Evolutionary conservation across 1,140 invertebrate genomes (phyloP), one percentile per base, ranked within the genome.

Genomic region (Druon quercuslanigerum): DNA sequence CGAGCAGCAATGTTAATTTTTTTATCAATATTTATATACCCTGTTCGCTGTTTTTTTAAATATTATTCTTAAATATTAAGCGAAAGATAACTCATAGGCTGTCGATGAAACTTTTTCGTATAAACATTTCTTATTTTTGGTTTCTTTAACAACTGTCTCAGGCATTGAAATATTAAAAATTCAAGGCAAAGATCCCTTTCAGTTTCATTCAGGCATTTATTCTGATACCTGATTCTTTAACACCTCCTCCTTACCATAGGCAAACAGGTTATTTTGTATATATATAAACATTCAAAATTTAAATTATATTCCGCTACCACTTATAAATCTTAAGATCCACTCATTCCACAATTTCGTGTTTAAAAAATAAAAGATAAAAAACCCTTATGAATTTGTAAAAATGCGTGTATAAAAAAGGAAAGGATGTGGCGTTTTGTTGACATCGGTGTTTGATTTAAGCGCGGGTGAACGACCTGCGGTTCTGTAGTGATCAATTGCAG

Each of bases 401-500:
- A 20, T 12, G 13, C 3, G 13, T 14, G 40, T 46, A 1, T 46
- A 9, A 33, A 57, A 33, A 25, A 57, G 19, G 25, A 25, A 17
- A 57, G 25, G 51, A 16, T 51, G 3, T 17, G 50, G 3, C 17
- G 17, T 52, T 57, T 72, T 72, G 71, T 72, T 72, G 71, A 72
- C 51, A 72, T 50, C 25, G 52, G 17, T 14, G 51, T 52, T 16
- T 25, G 52, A 57, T 74, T 74, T 52, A 33, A 74, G 11, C 52
- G 51, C 20, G 52, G 72, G 51, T 73, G 51, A 73, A 54, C 25
- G 72, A 73, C 72, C 72, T 46, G 25, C 46, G 14, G 33, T 73
- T 73, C 72, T 20, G 46, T 52, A 73, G 50, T 73, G 54, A 73
- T 56, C 72, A 52, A 25, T 16, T 11, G 19, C 19, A 57, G 56